phyloP scores from a whole-genome alignment of 2,888 invertebrate genomes.

The Linyphia triangularis region DNA sequence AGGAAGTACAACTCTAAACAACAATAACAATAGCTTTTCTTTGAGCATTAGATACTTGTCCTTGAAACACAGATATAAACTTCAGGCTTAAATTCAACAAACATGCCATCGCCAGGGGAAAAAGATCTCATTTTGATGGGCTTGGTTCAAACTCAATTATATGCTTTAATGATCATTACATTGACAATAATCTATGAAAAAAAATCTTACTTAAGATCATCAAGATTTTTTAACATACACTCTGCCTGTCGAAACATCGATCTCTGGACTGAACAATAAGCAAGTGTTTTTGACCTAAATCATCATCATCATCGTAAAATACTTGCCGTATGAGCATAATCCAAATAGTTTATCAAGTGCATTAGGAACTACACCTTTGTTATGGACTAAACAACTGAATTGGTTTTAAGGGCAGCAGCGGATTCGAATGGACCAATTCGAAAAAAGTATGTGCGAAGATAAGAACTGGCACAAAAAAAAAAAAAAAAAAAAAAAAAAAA shows the following conservation, averaged over 20 bases:
- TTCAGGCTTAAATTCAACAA: not conserved
- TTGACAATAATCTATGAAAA: not conserved
- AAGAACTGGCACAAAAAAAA: slow-evolving; percentile 3
- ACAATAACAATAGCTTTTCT: no score
- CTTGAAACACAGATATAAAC: not conserved
- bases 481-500: no score
- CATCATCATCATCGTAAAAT: no score
- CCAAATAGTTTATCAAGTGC: no score
- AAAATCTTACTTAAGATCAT: not conserved
- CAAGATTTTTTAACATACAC: not conserved
- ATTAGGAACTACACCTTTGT: not conserved
- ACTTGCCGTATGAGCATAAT: not conserved
- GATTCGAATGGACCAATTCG: not conserved
- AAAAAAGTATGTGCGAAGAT: not conserved
- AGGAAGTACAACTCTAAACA: no score
- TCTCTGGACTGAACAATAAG: not conserved
- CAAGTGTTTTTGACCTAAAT: not conserved
- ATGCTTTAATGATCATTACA: not conserved
- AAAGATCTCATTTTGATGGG: not conserved
- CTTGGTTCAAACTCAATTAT: not conserved
- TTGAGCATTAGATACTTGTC: not conserved
- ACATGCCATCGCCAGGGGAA: not conserved
- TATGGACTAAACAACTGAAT: not conserved
- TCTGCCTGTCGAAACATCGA: not conserved
- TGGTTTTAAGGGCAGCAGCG: not conserved